Evolutionary conservation across 2,888 invertebrate genomes (phyloP), one percentile per base, ranked within the genome.

Genomic region (Gastracanthus pulcherrimus): DNA sequence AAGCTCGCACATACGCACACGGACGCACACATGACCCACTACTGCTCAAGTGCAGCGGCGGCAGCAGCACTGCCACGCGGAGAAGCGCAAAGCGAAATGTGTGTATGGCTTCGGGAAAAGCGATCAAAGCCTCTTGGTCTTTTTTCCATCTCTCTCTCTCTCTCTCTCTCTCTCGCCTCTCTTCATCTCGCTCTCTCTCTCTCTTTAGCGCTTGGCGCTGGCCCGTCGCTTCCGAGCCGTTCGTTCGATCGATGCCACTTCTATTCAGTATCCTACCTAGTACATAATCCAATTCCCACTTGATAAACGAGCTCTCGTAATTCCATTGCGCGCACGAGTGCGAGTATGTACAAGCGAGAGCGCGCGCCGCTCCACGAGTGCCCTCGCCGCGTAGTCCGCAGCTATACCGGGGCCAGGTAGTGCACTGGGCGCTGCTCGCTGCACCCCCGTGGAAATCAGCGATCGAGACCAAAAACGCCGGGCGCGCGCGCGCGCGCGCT

Each of bases 281-380:
- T 81, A 81, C 82, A 84, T 84, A 83, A 84, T 84, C 82, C 84
- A 84, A 84, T 84, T 84, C 80, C 83, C 84, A 80, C 80, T 84
- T 84, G 84, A 84, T 84, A 84, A 84, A 84, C 81, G 84, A 84
- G 83, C 84, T 81, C 83, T 82, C 81, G 82, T 81, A 81, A 84
- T 84, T 81, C 81, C 82, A 82, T 82, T 81, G 81, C 67, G 71
- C 78, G 75, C 45, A 23, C 70, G 60, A 34, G 19, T 38, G 41
- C 66, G 62, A 70, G 67, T 71, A 69, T 69, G 75, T 76, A 83
- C 72, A 76, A 75, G 80, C 62, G 51, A 29, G 7, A 6, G 38
- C 45, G 41, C 29, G 36, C 55, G 60, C 34, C 45, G 23, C 45
- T 34, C 31, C 34, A 36, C 62, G 62, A 55, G 76, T 69, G 69